Percentiles rank a stretch among this genome's conserved stretches.
phyloP scores from a whole-genome alignment of 2,888 invertebrate species.

The Icerya purchasi region DNA sequence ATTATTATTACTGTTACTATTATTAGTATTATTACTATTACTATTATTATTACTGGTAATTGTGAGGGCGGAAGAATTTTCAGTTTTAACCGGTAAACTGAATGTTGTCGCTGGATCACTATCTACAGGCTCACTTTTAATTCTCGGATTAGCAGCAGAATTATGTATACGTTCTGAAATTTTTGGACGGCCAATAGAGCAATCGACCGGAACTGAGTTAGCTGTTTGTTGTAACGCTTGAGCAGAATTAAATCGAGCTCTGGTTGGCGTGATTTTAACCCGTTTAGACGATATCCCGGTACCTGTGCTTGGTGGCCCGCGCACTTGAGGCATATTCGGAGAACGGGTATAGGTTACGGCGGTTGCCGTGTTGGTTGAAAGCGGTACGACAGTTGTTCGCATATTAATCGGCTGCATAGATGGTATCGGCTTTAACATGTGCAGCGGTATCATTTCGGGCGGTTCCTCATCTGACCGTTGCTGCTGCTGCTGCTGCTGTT shows the following conservation, averaged over 20 bases:
- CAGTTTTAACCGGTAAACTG: neutral
- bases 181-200: neutral
- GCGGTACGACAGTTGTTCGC: neutral
- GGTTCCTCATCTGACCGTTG: neutral
- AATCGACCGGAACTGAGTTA: neutral
- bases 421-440: neutral
- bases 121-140: neutral
- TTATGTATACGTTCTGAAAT: no score
- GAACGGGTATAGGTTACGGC: neutral
- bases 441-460: conserved; percentile 7
- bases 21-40: no score
- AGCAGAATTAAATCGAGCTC: neutral
- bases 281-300: conserved; percentile 7
- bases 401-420: neutral
- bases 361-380: neutral
- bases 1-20: no score
- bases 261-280: conserved; percentile 10
- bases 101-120: neutral
- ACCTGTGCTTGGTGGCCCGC: neutral
- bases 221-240: neutral
- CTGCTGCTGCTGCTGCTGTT: neutral
- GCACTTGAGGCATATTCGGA: conserved; percentile 5
- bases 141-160: neutral
- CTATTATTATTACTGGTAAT: no score
- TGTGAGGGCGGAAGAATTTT: no score